phyloP scores from a whole-genome alignment of 2,888 invertebrate species.

The Neocrepidodera transversa region DNA sequence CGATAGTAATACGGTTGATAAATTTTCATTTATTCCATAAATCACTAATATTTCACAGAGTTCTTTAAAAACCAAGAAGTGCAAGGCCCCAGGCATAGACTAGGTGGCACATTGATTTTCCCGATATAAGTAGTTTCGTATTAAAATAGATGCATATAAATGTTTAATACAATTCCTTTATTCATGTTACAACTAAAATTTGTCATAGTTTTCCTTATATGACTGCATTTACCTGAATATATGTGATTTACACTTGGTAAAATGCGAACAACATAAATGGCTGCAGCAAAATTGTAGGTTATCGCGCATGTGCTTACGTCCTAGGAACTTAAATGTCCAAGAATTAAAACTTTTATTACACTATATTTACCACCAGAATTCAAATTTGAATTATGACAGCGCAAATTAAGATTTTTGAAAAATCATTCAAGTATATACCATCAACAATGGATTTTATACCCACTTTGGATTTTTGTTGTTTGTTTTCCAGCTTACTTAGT shows the following conservation, averaged over 20 bases:
- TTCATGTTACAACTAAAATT: slow-evolving; percentile 1
- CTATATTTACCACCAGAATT: slow-evolving; percentile 6
- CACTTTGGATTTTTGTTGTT: slow-evolving; percentile 1
- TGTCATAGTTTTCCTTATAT: slow-evolving; percentile 28
- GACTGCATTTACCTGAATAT: slow-evolving; percentile 55
- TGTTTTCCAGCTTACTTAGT: neutral
- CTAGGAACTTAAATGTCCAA: slow-evolving; percentile 26
- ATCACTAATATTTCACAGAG: slow-evolving; percentile 13
- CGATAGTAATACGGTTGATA: slow-evolving; percentile 2
- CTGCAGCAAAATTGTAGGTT: slow-evolving; percentile 60
- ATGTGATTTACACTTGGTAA: slow-evolving; percentile 56
- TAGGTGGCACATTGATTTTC: slow-evolving; percentile 48
- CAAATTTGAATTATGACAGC: slow-evolving; percentile 15
- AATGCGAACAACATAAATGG: slow-evolving; percentile 63
- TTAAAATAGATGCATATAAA: slow-evolving; percentile 6
- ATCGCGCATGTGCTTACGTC: slow-evolving; percentile 56
- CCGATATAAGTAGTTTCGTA: slow-evolving; percentile 14
- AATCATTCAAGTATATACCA: neutral
- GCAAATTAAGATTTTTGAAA: neutral
- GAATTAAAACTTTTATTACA: slow-evolving; percentile 13
- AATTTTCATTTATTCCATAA: slow-evolving; percentile 11
- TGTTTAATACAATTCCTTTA: neutral
- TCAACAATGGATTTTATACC: neutral
- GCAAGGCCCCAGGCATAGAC: slow-evolving; percentile 51
- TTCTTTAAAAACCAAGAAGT: slow-evolving; percentile 36